phyloP scores from a whole-genome alignment of 2,113 vertebrate genomes.

The Sander vitreus region DNA sequence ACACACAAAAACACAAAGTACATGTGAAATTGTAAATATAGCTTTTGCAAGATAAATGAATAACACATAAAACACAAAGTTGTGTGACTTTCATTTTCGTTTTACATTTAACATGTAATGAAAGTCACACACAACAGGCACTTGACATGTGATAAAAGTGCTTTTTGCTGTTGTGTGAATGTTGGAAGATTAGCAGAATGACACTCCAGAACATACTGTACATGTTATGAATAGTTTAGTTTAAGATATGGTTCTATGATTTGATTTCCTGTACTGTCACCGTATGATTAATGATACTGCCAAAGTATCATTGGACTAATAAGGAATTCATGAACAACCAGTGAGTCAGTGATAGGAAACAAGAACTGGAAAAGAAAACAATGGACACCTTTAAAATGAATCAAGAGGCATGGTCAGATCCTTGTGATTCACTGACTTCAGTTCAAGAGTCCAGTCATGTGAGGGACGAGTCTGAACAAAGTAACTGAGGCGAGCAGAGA shows the following conservation, averaged over 20 bases:
- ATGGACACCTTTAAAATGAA: slow-evolving; percentile 53
- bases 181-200: slow-evolving; percentile 6
- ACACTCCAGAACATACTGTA: background rate
- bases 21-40: background rate
- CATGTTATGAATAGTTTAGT: background rate
- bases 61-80: no score
- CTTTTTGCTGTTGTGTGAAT: slow-evolving; percentile 5
- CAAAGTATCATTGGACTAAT: slow-evolving; percentile 5
- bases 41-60: no score
- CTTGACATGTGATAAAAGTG: background rate
- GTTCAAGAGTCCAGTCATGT: slow-evolving; percentile 49
- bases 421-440: slow-evolving; percentile 55
- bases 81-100: no score
- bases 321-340: background rate
- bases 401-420: slow-evolving; percentile 44
- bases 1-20: background rate
- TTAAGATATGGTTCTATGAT: slow-evolving; percentile 1
- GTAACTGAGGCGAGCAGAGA: slow-evolving; percentile 43
- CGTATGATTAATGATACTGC: slow-evolving; percentile 13
- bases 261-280: background rate
- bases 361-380: slow-evolving; percentile 12
- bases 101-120: background rate
- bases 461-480: slow-evolving; percentile 46
- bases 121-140: slow-evolving; percentile 2
- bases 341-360: background rate